Evolutionary conservation across 2,113 vertebrate genomes (phyloP), one percentile per base, ranked within the genome.

Genomic region (Pterophyllum scalare): DNA sequence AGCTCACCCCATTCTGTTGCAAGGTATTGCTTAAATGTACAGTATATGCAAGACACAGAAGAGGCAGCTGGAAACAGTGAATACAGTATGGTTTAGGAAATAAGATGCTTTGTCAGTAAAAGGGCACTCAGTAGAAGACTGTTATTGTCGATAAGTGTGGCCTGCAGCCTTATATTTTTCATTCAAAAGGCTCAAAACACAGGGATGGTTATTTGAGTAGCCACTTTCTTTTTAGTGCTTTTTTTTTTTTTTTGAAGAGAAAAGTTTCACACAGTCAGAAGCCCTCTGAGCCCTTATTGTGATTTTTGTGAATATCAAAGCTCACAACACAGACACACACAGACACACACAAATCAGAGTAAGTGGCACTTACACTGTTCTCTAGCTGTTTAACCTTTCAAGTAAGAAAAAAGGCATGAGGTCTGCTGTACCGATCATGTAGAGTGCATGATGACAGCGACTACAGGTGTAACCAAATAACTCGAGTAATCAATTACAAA

Each of bases 291-390:
- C 31, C 35, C 74, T 3, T 75, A 24, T 3, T 75, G 19, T 13
- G 15, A n/a, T 58, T 22, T 59, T 15, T 33, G n/a, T 75, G 2
- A 40, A 56, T 57, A 12, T 75, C 1, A 58, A 75, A 75, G 52
- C 31, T 57, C 20, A 67, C 20, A 38, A 56, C 2, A 58, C 52
- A 58, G 14, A 75, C 31, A 31, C 31, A 31, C 31, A 31, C 31
- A 31, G 4, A 24, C 9, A 40, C 9, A 40, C 2, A 40, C 9
- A 67, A 7, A 19, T 75, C 72, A 40, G 9, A 5, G 0, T 38
- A 58, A 75, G 31, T 13, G 12, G 56, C 31, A 75, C 20, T 56
- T 54, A 33, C 1, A 33, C 22, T 49, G 24, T 70, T 49, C 22
- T 58, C 5, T 17, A 12, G 5, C 33, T 57, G 52, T 58, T 75